phyloP scores from a whole-genome alignment of 2,113 vertebrate genomes.

The Bolborhynchus lineola region DNA sequence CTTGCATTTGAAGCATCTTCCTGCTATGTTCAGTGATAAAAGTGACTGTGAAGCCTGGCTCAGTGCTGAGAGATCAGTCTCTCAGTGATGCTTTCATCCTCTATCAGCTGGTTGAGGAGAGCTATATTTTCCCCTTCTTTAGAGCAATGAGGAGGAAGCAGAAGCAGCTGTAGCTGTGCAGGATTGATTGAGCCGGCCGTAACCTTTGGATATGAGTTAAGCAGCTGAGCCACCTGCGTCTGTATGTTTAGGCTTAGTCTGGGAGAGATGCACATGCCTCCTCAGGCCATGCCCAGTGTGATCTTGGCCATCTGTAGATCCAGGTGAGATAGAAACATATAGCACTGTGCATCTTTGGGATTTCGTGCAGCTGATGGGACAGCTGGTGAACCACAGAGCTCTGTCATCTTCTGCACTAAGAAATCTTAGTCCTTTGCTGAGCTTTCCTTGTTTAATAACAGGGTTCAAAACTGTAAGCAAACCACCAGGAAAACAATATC shows the following conservation, averaged over 20 bases:
- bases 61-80: background rate
- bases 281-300: background rate
- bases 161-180: background rate
- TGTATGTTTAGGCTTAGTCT: background rate
- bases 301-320: background rate
- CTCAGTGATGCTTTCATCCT: background rate
- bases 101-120: background rate
- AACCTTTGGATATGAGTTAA: background rate
- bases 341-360: background rate
- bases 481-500: background rate
- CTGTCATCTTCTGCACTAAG: background rate
- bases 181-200: background rate
- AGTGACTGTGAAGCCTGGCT: background rate
- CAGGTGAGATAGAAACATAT: background rate
- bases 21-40: background rate
- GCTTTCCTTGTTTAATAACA: background rate
- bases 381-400: background rate
- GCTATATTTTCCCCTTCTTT: background rate
- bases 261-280: background rate
- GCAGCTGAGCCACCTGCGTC: background rate
- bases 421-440: background rate
- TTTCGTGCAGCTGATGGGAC: background rate
- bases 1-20: background rate
- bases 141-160: background rate
- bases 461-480: background rate